These are phyloP conservation scores for Harmothoe impar DNA, from an alignment of 2,888 invertebrate genomes.

Conservation along the genomic window DNA sequence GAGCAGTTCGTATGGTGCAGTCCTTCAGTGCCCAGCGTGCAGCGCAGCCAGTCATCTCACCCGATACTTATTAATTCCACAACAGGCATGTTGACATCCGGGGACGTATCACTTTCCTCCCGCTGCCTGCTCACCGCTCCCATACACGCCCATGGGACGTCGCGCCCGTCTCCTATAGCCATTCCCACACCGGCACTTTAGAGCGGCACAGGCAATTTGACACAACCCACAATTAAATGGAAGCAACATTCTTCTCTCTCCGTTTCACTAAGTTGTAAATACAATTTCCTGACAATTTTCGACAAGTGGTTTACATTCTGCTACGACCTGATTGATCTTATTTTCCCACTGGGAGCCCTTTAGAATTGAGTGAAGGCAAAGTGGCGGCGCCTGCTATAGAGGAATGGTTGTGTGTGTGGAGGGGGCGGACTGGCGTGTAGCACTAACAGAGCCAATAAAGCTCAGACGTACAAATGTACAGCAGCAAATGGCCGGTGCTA, in stretches of 20 bases:
- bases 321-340: background rate
- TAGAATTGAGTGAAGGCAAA: conserved; percentile 2
- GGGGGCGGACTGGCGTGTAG: background rate
- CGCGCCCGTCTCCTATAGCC: no score
- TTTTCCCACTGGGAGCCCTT: background rate
- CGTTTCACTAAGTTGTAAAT: background rate
- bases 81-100: conserved; percentile 20
- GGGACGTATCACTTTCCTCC: background rate
- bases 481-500: background rate
- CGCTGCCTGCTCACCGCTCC: background rate
- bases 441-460: background rate
- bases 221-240: background rate
- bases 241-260: background rate
- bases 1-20: background rate
- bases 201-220: background rate
- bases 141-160: background rate
- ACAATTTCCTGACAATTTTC: conserved; percentile 6
- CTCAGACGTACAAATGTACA: conserved; percentile 18
- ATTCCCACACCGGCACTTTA: background rate
- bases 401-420: background rate
- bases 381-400: background rate
- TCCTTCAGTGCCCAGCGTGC: background rate
- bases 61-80: background rate
- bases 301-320: background rate
- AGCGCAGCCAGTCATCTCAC: background rate